Evolutionary conservation across 2,797 vertebrate genomes (phyloP).

Genomic region (Micrastur ruficollis): DNA sequence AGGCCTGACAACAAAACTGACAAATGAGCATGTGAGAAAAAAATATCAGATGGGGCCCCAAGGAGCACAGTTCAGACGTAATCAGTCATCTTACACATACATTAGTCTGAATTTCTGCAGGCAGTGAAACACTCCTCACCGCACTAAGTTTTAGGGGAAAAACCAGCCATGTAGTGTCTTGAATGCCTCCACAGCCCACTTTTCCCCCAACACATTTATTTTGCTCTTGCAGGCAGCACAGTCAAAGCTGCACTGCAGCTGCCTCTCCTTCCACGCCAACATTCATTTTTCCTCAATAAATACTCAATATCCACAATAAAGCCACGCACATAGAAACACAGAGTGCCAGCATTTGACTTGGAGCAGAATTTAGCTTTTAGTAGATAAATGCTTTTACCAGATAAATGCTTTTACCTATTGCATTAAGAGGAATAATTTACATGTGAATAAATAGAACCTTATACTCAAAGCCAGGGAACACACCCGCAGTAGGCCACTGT

Average conservation of each 20-base stretch:
- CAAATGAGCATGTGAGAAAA: not conserved
- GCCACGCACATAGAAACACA: not conserved
- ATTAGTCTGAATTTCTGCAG: not conserved
- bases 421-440: not conserved
- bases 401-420: not conserved
- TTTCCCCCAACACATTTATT: not conserved
- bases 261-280: fast-evolving
- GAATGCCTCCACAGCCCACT: not conserved
- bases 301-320: not conserved
- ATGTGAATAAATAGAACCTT: not conserved
- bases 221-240: not conserved
- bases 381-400: not conserved
- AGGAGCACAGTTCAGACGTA: not conserved
- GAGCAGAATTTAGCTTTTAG: not conserved
- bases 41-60: not conserved
- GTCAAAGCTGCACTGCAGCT: not conserved
- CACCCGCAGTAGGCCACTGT: not conserved
- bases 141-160: not conserved
- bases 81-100: not conserved
- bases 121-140: not conserved
- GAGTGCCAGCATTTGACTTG: not conserved
- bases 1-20: not conserved
- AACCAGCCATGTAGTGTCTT: not conserved
- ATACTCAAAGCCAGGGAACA: not conserved
- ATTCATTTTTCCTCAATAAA: not conserved